Evolutionary conservation across 1,140 invertebrate species (phyloP), one percentile per base, ranked within the genome.

Genomic region (Megalopta genalis): DNA sequence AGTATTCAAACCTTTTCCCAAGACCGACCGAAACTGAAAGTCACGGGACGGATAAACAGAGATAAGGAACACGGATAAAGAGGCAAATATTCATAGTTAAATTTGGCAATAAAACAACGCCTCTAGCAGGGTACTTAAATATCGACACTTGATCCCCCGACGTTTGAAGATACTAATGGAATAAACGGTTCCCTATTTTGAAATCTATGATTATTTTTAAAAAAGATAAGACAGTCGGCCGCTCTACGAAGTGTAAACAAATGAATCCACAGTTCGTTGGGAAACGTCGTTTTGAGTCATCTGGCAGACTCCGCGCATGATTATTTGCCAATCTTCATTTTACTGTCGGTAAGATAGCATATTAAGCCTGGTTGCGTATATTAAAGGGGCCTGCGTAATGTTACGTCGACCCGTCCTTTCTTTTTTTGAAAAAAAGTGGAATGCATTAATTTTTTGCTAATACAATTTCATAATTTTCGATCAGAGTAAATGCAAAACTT

Each of bases 341-440:
- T 78, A 37, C 80, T 14, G 71, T 71, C 84, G 84, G 84, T 86
- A 86, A 85, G 49, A 81, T 6, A 86, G 84, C 54, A 39, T 75
- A 7, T 62, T 10, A 5, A 46, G 37, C 46, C 12, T 54, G 46
- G 59, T 78, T 72, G 66, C 60, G 18, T 54, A 39, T 42, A 21
- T 8, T 23, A n/a, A 71, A 32, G 46, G 60, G 46, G 27, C 60
- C 7, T 14, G 0, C 2, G 0, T 2, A 18, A 73, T 23, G 32
- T 39, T 7, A n/a, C 49, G 14, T 2, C 32, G 9, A 16, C 16
- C 16, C 8, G 18, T n/a, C 0, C 8, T n/a, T n/a, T 54, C 52
- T 54, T 54, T 54, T n/a, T 54, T 7, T 7, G 7, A 16, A 16
- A 52, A 18, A 6, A 52, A 16, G 2, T 18, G 12, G 16, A 52